A percentile compares a stretch with the other conserved stretches of the same genome.
These are phyloP conservation scores for Genyomyrus donnyi DNA, from an alignment of 2,113 vertebrate genomes.

Conservation along the genomic window DNA sequence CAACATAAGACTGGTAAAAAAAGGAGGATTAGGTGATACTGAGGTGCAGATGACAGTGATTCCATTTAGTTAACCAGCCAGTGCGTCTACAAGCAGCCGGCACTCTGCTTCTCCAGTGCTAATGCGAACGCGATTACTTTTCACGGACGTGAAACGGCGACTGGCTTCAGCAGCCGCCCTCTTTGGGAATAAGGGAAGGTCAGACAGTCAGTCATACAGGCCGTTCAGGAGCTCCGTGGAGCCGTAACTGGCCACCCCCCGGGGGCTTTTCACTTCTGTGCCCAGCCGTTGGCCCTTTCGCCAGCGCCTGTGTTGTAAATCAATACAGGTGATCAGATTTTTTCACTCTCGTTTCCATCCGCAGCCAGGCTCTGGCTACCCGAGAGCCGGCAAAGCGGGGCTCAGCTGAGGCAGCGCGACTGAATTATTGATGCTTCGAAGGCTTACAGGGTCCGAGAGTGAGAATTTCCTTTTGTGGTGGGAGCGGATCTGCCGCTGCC, in stretches of 20 bases:
- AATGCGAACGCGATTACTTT: not conserved
- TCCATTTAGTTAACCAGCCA: not conserved
- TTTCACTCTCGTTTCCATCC: constrained; percentile 10
- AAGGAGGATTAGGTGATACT: not conserved
- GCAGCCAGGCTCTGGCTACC: not conserved
- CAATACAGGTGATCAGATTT: constrained; percentile 21
- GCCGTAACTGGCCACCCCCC: not conserved
- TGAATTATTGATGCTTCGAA: constrained; percentile 17
- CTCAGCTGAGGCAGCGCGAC: not conserved
- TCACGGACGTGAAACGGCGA: not conserved
- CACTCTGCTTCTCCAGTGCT: not conserved
- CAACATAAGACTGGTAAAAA: not conserved
- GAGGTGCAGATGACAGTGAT: not conserved
- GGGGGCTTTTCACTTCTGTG: not conserved
- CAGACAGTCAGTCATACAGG: not conserved
- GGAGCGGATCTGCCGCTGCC: not conserved
- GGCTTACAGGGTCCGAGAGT: not conserved
- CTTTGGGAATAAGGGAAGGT: not conserved
- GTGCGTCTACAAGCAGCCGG: not conserved
- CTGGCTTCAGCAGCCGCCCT: not conserved
- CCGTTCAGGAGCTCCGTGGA: not conserved
- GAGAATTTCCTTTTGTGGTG: constrained; percentile 5
- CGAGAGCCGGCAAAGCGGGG: not conserved
- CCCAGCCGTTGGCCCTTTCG: not conserved
- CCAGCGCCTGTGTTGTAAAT: not conserved